Percentiles rank a stretch among this genome's conserved stretches.
Evolutionary conservation across 1,140 invertebrate species (phyloP).

Genomic region (Halesus radiatus): DNA sequence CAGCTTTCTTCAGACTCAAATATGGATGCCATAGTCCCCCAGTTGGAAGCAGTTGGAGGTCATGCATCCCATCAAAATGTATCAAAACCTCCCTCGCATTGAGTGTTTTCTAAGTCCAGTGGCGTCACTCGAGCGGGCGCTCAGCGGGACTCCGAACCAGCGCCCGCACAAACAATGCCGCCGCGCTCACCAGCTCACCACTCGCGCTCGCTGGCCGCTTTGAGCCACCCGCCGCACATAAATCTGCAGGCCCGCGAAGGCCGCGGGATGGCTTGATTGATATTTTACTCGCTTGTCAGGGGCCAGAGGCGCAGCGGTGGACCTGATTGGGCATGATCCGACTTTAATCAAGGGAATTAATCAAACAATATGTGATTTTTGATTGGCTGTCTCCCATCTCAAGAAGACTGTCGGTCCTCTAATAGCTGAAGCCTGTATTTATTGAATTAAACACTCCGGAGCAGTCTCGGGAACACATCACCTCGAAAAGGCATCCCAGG

Average conservation of each 20-base stretch:
- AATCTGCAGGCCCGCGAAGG: constrained; percentile 5
- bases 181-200: background rate
- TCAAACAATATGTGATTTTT: too few relatives aligned
- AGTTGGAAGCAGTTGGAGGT: too few relatives aligned
- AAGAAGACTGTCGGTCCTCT: too few relatives aligned
- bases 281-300: constrained; percentile 19
- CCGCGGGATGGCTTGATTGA: constrained; percentile 16
- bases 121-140: constrained; percentile 8
- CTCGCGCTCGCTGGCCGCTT: background rate
- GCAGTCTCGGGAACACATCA: too few relatives aligned
- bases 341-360: too few relatives aligned
- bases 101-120: background rate
- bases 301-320: background rate
- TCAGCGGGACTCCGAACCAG: constrained; percentile 12
- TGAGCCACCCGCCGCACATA: constrained; percentile 9
- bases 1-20: too few relatives aligned
- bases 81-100: background rate
- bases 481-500: too few relatives aligned
- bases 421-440: too few relatives aligned
- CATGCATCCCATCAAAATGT: too few relatives aligned
- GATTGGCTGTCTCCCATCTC: too few relatives aligned
- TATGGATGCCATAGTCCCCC: too few relatives aligned
- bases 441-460: too few relatives aligned
- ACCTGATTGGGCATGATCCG: background rate
- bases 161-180: constrained; percentile 12